Percentiles rank a stretch among this genome's conserved stretches.
phyloP scores from a whole-genome alignment of 2,797 vertebrate genomes.

The Atherinosoma microstoma region DNA sequence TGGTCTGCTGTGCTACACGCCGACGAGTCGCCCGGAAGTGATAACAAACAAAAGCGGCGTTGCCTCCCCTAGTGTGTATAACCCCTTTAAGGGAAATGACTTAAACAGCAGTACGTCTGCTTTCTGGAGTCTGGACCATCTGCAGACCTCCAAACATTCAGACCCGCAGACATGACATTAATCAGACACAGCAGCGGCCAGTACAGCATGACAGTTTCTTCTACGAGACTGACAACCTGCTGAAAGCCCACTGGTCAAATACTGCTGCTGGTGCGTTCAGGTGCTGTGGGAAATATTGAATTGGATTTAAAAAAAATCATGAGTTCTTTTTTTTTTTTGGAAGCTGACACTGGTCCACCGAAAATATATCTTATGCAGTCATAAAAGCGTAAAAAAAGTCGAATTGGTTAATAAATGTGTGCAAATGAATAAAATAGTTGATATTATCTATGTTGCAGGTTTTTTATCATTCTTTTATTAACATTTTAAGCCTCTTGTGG shows the following conservation, averaged over 20 bases:
- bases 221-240: neutral
- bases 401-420: no score
- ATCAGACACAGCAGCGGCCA: neutral
- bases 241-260: constrained; percentile 2
- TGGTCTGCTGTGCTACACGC: constrained; percentile 34
- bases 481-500: no score
- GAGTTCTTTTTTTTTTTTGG: no score
- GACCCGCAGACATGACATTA: neutral
- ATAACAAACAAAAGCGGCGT: constrained; percentile 42
- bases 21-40: constrained; percentile 72
- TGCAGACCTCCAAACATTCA: neutral
- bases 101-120: constrained; percentile 38
- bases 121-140: neutral
- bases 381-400: neutral
- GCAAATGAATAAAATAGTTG: no score
- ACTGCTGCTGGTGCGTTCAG: constrained; percentile 50
- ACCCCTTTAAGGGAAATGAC: constrained; percentile 24
- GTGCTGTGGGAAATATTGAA: constrained; percentile 25
- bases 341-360: neutral
- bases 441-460: no score
- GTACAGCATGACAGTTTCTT: neutral
- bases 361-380: neutral
- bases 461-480: no score
- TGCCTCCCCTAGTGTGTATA: constrained; percentile 4
- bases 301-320: neutral